Evolutionary conservation across 2,888 invertebrate species (phyloP).

Genomic region (Phortica okadai): DNA sequence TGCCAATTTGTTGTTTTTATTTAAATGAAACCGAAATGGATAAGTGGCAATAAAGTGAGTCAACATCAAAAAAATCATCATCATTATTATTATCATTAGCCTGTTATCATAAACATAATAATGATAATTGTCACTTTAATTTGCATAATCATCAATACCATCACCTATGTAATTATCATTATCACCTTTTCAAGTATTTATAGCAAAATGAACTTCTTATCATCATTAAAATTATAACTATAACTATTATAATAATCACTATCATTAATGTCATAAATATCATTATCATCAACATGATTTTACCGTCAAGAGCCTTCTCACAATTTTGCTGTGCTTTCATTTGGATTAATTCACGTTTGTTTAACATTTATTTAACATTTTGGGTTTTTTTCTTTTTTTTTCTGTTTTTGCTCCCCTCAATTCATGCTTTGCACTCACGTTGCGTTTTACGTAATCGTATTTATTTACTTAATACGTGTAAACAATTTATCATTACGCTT

Average conservation of each 20-base stretch:
- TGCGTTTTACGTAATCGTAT: conserved; percentile 44
- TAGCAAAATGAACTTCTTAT: too few relatives aligned
- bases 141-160: too few relatives aligned
- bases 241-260: too few relatives aligned
- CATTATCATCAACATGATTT: background rate
- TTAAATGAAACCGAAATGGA: background rate
- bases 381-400: background rate
- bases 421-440: conserved; percentile 39
- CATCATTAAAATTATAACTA: too few relatives aligned
- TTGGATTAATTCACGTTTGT: background rate
- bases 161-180: too few relatives aligned
- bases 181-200: too few relatives aligned
- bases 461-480: conserved; percentile 61
- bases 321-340: background rate
- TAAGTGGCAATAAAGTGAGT: background rate
- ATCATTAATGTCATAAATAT: too few relatives aligned
- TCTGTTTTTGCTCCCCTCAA: conserved; percentile 1
- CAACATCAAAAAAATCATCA: too few relatives aligned
- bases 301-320: background rate
- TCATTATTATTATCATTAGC: too few relatives aligned
- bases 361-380: conserved; percentile 1
- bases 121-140: too few relatives aligned
- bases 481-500: conserved; percentile 57
- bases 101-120: too few relatives aligned
- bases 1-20: background rate